A percentile compares a stretch with the other conserved stretches of the same genome.
phyloP scores from a whole-genome alignment of 2,113 vertebrate genomes.

The Rhynchomys soricoides region DNA sequence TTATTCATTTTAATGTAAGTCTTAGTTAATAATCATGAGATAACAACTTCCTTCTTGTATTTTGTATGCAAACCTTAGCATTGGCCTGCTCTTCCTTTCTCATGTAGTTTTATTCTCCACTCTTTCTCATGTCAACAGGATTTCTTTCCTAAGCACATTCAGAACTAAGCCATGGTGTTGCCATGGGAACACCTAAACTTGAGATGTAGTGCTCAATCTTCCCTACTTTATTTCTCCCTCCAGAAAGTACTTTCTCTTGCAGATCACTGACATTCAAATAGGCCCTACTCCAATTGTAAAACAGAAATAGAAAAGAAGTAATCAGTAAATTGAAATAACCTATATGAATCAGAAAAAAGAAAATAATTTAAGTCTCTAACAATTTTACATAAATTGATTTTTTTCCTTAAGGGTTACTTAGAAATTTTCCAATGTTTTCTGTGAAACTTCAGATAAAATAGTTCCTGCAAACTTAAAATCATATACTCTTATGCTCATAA shows the following conservation, averaged over 20 bases:
- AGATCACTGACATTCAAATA: slow-evolving; percentile 59
- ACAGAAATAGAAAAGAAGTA: slow-evolving; percentile 32
- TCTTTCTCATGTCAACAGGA: neutral
- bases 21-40: neutral
- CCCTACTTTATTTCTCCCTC: slow-evolving; percentile 51
- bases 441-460: neutral
- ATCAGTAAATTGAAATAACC: slow-evolving; percentile 47
- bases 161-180: neutral
- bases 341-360: slow-evolving; percentile 42
- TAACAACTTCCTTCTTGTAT: neutral
- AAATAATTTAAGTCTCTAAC: slow-evolving; percentile 40
- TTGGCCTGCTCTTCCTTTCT: neutral
- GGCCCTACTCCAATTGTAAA: neutral
- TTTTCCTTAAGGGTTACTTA: neutral
- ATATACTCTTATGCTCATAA: neutral
- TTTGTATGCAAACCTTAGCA: rapidly evolving
- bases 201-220: slow-evolving; percentile 32
- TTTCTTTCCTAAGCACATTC: slow-evolving; percentile 3
- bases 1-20: neutral
- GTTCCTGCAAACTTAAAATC: neutral
- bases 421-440: slow-evolving; percentile 31
- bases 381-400: slow-evolving; percentile 12
- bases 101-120: neutral
- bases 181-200: slow-evolving; percentile 39
- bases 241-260: slow-evolving; percentile 13